Percentiles rank a stretch among this genome's conserved stretches.
These are phyloP conservation scores for Bubo scandiacus DNA, from an alignment of 2,113 vertebrate genomes.

Conservation along the genomic window DNA sequence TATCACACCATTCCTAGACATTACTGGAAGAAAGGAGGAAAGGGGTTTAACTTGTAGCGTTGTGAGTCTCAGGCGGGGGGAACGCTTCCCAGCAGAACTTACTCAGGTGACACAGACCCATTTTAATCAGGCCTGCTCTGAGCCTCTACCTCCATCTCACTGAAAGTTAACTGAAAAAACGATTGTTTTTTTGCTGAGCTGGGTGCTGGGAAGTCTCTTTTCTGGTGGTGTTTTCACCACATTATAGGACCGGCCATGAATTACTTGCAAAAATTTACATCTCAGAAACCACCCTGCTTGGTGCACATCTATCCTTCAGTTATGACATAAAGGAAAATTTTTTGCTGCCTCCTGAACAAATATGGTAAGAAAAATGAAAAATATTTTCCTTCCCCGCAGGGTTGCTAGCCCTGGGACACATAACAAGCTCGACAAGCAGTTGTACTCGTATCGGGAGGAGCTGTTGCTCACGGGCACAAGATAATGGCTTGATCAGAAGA, in stretches of 20 bases:
- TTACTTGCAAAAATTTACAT: neutral
- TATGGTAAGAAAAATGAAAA: neutral
- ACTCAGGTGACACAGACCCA: neutral
- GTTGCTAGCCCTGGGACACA: neutral
- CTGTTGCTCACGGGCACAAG: neutral
- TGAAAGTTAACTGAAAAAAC: neutral
- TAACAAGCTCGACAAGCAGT: neutral
- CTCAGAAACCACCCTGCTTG: neutral
- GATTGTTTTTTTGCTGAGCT: neutral
- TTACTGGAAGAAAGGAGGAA: neutral
- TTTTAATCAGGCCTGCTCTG: neutral
- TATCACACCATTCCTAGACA: neutral
- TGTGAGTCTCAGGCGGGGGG: no score
- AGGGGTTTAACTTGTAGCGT: neutral
- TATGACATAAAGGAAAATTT: neutral
- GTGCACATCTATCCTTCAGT: accelerated
- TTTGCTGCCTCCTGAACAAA: neutral
- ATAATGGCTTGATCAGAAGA: neutral
- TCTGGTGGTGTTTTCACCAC: neutral
- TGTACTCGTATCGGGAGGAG: accelerated
- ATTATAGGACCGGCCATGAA: no score
- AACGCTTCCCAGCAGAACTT: neutral
- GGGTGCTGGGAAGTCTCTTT: neutral
- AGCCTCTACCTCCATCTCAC: neutral
- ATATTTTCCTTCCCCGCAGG: neutral